Evolutionary conservation across 2,113 vertebrate genomes (phyloP), one percentile per base, ranked within the genome.

Genomic region (Polyodon spathula): DNA sequence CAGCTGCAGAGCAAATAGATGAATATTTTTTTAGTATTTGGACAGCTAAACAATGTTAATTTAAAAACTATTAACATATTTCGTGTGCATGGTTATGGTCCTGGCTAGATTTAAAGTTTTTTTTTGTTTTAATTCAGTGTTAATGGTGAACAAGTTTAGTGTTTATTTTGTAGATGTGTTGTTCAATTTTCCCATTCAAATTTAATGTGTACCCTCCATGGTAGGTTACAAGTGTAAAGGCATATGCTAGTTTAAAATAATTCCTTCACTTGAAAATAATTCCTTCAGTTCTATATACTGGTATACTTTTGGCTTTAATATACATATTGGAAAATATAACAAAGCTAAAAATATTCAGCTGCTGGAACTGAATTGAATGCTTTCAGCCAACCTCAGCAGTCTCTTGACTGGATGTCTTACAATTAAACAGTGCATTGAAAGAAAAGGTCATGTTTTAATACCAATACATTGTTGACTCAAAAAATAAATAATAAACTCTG

Each of bases 11-110:
- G 56, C 58, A 55, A 62, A 61, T 50, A 54, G 58, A 12, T 5
- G 39, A 57, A 61, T 66, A 62, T 62, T 43, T 9, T 8, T 37
- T 57, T 74, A 42, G 56, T 67, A 71, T 73, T 83, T 74, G 54
- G 67, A 84, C 42, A 63, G 57, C 57, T 50, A 71, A 69, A 62
- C 16, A 62, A 73, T 67, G 71, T 74, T 81, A 69, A 82, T 81
- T 84, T 76, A 70, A 77, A 76, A 73, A 60, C 71, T 72, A 72
- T 82, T 78, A 77, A 72, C 66, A 66, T 77, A n/a, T n/a, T n/a
- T n/a, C n/a, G 27, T n/a, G 69, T 2, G 72, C 69, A 63, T 37
- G 59, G 71, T 75, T 77, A 56, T 0, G 59, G 58, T 73, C 67
- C 65, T 71, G 68, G 64, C 66, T 27, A 76, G 68, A 62, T 73